Conservation (phyloP, 2,888 invertebrate species). For the Cephus runcator region DNA sequence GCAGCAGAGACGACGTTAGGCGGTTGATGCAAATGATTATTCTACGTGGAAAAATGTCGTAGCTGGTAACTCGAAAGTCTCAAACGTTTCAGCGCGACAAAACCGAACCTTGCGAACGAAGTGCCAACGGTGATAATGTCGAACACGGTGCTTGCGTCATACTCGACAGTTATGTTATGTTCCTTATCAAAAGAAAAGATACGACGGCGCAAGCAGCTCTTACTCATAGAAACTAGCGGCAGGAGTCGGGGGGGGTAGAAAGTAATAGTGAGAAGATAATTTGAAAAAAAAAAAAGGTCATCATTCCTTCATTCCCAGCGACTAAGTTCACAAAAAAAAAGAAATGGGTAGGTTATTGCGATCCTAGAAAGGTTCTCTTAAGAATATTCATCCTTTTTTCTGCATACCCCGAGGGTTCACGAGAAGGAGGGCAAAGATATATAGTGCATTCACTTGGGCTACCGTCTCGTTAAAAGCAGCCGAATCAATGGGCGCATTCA, state of each 20-base stretch:
- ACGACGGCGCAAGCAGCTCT: too few species aligned
- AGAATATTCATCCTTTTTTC: neutral
- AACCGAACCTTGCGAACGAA: neutral
- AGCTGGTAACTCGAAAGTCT: neutral
- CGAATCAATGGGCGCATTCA: conserved; percentile 33
- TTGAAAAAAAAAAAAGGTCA: neutral
- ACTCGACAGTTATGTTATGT: neutral
- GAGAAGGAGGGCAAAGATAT: neutral
- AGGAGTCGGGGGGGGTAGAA: neutral
- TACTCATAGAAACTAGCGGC: neutral
- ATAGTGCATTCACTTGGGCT: neutral
- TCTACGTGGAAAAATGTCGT: neutral
- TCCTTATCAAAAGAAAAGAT: neutral
- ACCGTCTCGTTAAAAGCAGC: neutral
- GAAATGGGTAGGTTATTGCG: neutral
- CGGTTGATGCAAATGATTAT: neutral
- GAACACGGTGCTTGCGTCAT: neutral
- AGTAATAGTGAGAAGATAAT: neutral
- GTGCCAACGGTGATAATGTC: neutral
- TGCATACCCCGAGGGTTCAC: neutral
- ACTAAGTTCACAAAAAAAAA: neutral
- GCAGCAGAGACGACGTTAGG: neutral
- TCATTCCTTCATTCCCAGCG: neutral
- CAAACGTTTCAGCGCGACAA: neutral
- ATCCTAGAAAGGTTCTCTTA: neutral